These are phyloP conservation scores for Benitochromis conjunctus DNA, from an alignment of 2,113 vertebrate species.

Conservation along the genomic window DNA sequence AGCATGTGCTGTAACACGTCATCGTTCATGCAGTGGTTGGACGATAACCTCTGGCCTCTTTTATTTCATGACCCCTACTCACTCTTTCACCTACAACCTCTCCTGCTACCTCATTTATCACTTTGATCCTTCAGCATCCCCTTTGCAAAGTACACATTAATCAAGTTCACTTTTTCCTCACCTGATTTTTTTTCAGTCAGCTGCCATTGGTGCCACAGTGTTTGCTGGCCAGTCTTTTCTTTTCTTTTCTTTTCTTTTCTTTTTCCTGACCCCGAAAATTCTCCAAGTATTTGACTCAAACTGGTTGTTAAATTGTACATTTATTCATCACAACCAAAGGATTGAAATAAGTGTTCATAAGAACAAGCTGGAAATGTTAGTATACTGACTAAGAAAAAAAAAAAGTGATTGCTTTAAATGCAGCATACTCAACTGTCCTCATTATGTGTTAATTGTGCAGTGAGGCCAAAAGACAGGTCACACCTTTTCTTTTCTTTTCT, in stretches of 20 bases:
- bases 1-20: slow-evolving; percentile 8
- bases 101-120: neutral
- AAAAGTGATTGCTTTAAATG: neutral
- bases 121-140: slow-evolving; percentile 2
- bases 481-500: neutral
- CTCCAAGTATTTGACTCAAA: neutral
- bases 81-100: neutral
- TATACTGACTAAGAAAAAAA: neutral
- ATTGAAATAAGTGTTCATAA: neutral
- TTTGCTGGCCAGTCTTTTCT: neutral
- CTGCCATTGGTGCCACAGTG: neutral
- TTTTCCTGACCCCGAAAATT: neutral
- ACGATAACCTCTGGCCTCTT: slow-evolving; percentile 40
- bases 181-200: slow-evolving; percentile 9
- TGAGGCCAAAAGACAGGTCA: neutral
- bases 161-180: neutral
- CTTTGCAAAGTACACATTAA: neutral
- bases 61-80: neutral
- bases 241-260: too few species aligned
- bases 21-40: slow-evolving; percentile 4
- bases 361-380: neutral
- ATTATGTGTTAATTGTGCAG: neutral
- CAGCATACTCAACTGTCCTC: neutral
- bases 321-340: neutral
- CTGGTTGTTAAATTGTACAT: neutral